Percentiles rank a stretch among this genome's conserved stretches.
phyloP scores from a whole-genome alignment of 2,113 vertebrate genomes.

The Apteryx mantelli region DNA sequence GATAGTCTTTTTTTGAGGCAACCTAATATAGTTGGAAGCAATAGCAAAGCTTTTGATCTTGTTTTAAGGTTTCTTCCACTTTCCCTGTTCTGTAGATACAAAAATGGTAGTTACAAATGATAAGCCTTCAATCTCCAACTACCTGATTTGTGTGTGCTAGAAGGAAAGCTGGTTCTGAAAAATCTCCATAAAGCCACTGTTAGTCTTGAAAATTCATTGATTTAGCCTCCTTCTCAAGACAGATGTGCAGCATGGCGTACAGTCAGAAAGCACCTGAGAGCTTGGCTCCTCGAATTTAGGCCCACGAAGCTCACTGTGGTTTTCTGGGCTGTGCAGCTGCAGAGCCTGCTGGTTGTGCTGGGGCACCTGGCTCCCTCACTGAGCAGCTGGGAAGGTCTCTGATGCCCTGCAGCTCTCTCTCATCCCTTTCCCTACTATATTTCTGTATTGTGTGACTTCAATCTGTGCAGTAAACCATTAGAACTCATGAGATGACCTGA shows the following conservation, averaged over 20 bases:
- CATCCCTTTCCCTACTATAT: background rate
- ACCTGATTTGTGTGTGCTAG: rapidly evolving
- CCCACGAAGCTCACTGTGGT: rapidly evolving
- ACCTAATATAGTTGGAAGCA: background rate
- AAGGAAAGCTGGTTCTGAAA: background rate
- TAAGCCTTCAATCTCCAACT: background rate
- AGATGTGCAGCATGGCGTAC: background rate
- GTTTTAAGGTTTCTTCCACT: background rate
- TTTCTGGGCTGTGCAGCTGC: background rate
- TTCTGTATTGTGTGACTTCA: background rate
- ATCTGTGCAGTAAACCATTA: background rate
- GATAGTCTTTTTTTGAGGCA: background rate
- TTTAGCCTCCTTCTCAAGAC: background rate
- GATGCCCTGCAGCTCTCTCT: background rate
- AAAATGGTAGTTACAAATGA: background rate
- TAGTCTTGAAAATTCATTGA: background rate
- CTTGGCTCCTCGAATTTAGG: background rate
- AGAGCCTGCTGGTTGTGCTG: background rate
- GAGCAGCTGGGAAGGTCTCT: background rate
- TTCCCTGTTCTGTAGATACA: background rate
- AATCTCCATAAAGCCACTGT: background rate
- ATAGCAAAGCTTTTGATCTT: background rate
- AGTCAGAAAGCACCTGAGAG: background rate
- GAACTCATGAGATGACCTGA: background rate
- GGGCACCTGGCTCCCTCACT: rapidly evolving